Base-by-base conservation (phyloP, 2,113 vertebrate genomes). In the Eurystomus gularis region DNA sequence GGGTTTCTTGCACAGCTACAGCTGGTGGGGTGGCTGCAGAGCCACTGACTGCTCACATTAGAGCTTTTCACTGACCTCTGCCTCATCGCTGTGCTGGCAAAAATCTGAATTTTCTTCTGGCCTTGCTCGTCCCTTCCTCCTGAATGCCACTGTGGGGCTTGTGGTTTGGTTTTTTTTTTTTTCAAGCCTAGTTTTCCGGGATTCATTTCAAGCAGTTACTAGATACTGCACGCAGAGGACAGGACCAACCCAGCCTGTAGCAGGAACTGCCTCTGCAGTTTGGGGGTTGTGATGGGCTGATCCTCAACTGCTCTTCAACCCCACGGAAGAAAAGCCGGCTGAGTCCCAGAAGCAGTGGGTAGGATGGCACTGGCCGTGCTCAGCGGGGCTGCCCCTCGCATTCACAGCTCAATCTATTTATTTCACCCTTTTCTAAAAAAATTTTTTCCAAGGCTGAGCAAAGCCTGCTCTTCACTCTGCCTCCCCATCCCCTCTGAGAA, bases 101-200 rank as follows among this genome's bases (percentile, higher is more conserved):
- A 82, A 86, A 86, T 2, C 61, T 33, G 39, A 35, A 39, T 64
- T 42, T 58, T 15, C 87, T 64, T 20, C 81, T 84, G 60, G 31
- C 48, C 18, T 13, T 46, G 64, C 64, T 58, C 46, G 35, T 58
- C 39, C 29, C 44, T 76, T 68, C 48, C 52, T 65, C 57, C 24
- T 0, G 0, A 55, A 10, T 14, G 39, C 17, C 48, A 9, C 26
- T 2, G 13, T 3, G 40, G 5, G n/a, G 24, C 37, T 61, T 11
- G 51, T 7, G n/a, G 25, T 61, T 37, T 11, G 51, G 14, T 13
- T 13, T 6, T 39, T 28, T 33, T 12, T 19, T 49, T 52, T 25
- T 87, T 39, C 1, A 29, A 79, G 29, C 52, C 44, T 51, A 6
- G 16, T 64, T 88, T 61, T 57, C 52, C 69, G 82, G 85, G 44